Conservation (phyloP, 2,888 invertebrate species). For the Allophyes oxyacanthae region DNA sequence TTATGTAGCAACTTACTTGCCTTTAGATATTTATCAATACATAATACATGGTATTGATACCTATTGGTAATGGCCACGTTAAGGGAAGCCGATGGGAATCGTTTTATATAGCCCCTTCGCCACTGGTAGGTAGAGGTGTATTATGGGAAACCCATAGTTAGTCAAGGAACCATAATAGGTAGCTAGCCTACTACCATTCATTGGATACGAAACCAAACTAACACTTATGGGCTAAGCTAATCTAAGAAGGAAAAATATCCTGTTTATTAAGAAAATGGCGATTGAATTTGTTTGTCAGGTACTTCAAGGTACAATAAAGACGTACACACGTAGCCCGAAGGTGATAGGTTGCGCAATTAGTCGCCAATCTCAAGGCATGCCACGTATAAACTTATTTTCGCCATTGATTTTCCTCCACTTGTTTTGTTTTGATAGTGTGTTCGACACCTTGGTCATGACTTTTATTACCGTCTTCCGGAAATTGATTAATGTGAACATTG, state of each 20-base stretch:
- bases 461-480: not conserved
- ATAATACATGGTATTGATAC: no score
- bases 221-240: no score
- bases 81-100: no score
- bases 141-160: no score
- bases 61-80: no score
- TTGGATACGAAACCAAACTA: no score
- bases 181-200: no score
- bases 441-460: not conserved
- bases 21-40: no score
- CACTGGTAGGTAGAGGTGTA: no score
- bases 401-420: constrained; percentile 12
- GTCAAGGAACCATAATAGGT: no score
- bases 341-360: constrained; percentile 7
- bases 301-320: constrained; percentile 8
- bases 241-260: not conserved
- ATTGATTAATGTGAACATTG: not conserved
- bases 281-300: constrained; percentile 25
- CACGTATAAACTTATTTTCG: not conserved
- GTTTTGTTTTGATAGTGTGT: not conserved
- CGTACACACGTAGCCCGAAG: constrained; percentile 2
- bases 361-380: constrained; percentile 13
- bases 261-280: not conserved
- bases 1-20: no score
- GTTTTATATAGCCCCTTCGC: no score